Percentiles rank a stretch among this genome's conserved stretches.
Conservation (phyloP, 2,113 vertebrate genomes). For the Heliornis fulica region DNA sequence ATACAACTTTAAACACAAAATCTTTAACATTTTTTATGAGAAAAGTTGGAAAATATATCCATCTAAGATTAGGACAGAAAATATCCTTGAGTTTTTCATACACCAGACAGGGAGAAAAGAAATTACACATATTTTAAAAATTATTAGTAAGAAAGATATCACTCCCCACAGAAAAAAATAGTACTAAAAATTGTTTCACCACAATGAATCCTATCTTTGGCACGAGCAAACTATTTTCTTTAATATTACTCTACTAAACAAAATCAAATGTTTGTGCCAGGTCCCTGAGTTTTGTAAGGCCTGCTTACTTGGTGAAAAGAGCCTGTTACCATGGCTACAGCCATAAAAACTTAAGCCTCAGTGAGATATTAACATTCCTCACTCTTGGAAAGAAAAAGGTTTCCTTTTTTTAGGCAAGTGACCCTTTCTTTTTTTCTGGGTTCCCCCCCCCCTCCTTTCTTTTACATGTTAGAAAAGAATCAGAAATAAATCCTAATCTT, state of each 20-base stretch:
- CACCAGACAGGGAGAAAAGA: not conserved
- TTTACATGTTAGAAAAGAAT: constrained; percentile 59
- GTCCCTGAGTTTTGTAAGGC: constrained; percentile 65
- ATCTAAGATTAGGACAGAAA: not conserved
- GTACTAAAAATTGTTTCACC: constrained; percentile 38
- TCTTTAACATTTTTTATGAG: not conserved
- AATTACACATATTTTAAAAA: not conserved
- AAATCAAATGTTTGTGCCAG: constrained; percentile 74
- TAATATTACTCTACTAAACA: constrained; percentile 68
- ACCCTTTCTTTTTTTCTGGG: constrained; percentile 48
- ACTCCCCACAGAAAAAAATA: not conserved
- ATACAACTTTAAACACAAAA: not conserved
- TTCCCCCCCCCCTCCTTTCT: constrained; percentile 38
- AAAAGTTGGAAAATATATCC: not conserved
- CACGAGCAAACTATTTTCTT: constrained; percentile 52
- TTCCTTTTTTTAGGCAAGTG: constrained; percentile 68
- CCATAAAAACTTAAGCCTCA: constrained; percentile 83
- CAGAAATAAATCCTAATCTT: constrained; percentile 69
- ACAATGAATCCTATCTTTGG: constrained; percentile 56
- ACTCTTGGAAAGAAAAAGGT: constrained; percentile 67
- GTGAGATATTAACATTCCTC: constrained; percentile 88
- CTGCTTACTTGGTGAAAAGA: constrained; percentile 79
- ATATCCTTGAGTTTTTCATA: not conserved
- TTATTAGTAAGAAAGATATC: not conserved
- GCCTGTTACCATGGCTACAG: constrained; percentile 84